Evolutionary conservation across 2,888 invertebrate species (phyloP), one percentile per base, ranked within the genome.

Genomic region (Morinoia aosen): DNA sequence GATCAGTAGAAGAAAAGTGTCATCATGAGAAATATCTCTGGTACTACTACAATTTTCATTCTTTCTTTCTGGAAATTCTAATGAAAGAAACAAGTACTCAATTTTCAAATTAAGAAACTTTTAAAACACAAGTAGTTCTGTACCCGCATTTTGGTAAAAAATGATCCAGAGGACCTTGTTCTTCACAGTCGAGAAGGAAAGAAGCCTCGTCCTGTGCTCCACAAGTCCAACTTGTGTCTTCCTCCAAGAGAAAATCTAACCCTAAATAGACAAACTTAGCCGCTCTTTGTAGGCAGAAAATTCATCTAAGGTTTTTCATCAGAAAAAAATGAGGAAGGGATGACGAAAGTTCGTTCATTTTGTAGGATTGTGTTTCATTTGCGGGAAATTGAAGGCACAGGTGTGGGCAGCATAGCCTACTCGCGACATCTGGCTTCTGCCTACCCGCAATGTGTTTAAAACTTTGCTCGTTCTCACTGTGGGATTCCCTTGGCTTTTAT

Each of bases 251-350:
- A 76, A 76, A 76, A 76, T 76, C 76, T 76, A 76, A 76, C 76
- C 76, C 40, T 40, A 39, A 90, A 90, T 19, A 40, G 48, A 39
- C 90, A 48, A 90, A 90, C 90, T 90, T 90, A 90, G 90, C 40
- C 40, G 12, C 40, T 48, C 40, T 90, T 40, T 48, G 48, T 48
- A 39, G 40, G 16, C 90, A 40, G 33, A 93, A 56, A 93, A 93
- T 93, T 93, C 57, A 56, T 57, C 93, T 33, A 33, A 93, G 93
- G 93, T 93, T 93, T 90, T 93, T 93, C 93, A 93, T 93, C 93
- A 93, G 56, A n/a, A 48, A 57, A 57, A 93, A 93, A 57, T 25
- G 56, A 48, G 48, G 57, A 93, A 48, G 57, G 12, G 57, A 93
- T 57, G 93, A 93, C 57, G 48, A 57, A 93, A 93, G 57, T 93